Conservation (phyloP, 92 coral and sea anemone species). For the Bergia puertoricense region DNA sequence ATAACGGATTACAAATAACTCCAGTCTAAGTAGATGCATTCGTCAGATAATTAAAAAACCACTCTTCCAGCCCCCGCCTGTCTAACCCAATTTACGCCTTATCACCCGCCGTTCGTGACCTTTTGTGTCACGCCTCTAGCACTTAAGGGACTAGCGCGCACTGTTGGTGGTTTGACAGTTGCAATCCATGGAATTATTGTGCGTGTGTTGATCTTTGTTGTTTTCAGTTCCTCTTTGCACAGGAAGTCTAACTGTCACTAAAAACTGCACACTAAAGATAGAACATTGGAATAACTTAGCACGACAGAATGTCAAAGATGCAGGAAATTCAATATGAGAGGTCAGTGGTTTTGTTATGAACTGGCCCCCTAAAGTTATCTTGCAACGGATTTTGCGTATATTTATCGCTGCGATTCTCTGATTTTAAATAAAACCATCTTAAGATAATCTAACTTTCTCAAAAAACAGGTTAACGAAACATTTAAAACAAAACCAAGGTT, state of each 20-base stretch:
- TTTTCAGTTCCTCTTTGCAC: not conserved
- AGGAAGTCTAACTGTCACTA: not conserved
- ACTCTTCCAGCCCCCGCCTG: constrained; percentile 29
- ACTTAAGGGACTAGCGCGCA: not conserved
- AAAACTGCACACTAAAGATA: not conserved
- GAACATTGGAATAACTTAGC: not conserved
- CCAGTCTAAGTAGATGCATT: constrained; percentile 11
- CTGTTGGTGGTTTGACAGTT: not conserved
- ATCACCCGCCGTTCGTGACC: constrained; percentile 20
- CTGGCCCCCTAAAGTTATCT: no score
- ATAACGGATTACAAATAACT: constrained; percentile 13
- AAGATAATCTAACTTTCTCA: not conserved
- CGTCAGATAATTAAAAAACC: constrained; percentile 26
- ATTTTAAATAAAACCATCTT: no score
- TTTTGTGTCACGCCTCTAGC: constrained; percentile 13
- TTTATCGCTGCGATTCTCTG: no score
- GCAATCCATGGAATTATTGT: no score
- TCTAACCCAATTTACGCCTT: constrained; percentile 19
- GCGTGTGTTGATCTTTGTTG: not conserved
- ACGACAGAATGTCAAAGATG: not conserved
- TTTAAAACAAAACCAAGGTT: not conserved
- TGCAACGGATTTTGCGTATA: no score
- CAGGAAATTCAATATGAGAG: no score
- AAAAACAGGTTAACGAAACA: no score
- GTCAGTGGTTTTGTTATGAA: no score